Percentiles rank a stretch among this genome's conserved stretches.
phyloP scores from a whole-genome alignment of 1,140 invertebrate species.

The Anastrepha ludens region DNA sequence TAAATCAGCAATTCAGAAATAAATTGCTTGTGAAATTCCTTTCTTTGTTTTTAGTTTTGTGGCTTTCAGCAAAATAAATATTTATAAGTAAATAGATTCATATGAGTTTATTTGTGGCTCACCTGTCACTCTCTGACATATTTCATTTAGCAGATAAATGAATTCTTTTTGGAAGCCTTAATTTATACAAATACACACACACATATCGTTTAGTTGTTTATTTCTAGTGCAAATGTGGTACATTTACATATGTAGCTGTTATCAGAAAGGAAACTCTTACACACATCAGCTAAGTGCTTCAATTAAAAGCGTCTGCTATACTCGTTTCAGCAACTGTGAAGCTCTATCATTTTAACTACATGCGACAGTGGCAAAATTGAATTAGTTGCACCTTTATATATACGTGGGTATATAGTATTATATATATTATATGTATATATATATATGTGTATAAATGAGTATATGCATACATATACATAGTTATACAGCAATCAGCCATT shows the following conservation, averaged over 20 bases:
- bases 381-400: background rate
- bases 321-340: background rate
- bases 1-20: constrained; percentile 24
- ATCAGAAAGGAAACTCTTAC: background rate
- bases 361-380: constrained; percentile 4
- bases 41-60: constrained; percentile 26
- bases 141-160: constrained; percentile 21
- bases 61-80: constrained; percentile 10
- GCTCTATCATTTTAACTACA: constrained; percentile 24
- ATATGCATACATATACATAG: background rate
- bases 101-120: constrained; percentile 1
- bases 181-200: background rate
- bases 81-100: background rate
- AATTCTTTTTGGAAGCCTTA: constrained; percentile 18
- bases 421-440: background rate
- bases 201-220: background rate
- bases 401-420: background rate
- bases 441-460: background rate
- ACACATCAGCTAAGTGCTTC: background rate
- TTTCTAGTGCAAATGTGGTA: constrained; percentile 7
- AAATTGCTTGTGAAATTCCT: constrained; percentile 23
- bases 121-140: background rate
- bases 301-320: constrained; percentile 13
- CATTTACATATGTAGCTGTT: background rate
- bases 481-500: too few relatives aligned